Conservation (phyloP, 2,888 invertebrate genomes). For the Acleris sparsana region DNA sequence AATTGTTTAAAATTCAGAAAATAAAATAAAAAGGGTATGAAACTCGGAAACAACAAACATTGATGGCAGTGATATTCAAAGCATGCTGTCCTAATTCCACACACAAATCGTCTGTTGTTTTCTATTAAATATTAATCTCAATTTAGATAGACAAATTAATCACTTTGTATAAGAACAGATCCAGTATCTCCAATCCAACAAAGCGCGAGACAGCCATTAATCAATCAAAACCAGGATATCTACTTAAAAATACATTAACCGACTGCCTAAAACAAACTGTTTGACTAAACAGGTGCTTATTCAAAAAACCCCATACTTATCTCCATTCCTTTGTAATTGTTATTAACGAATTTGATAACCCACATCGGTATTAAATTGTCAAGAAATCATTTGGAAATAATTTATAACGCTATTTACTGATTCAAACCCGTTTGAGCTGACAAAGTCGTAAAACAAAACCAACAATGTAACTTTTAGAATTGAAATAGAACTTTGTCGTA, state of each 20-base stretch:
- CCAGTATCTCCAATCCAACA: constrained; percentile 58
- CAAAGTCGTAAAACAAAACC: constrained; percentile 48
- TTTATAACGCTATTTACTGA: constrained; percentile 65
- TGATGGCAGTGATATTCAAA: background rate
- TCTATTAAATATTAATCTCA: constrained; percentile 65
- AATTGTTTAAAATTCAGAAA: too few relatives aligned
- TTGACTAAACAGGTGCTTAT: constrained; percentile 51
- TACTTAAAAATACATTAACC: constrained; percentile 77
- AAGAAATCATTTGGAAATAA: constrained; percentile 70
- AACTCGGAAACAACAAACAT: too few relatives aligned
- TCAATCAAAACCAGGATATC: constrained; percentile 78
- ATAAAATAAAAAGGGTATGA: too few relatives aligned
- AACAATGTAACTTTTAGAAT: constrained; percentile 23
- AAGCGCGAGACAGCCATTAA: constrained; percentile 65
- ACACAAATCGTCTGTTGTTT: constrained; percentile 15
- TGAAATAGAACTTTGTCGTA: constrained; percentile 56
- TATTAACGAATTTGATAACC: constrained; percentile 69
- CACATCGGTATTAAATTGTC: constrained; percentile 76
- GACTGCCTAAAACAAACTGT: constrained; percentile 59
- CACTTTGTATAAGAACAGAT: constrained; percentile 59
- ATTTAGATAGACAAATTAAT: constrained; percentile 73
- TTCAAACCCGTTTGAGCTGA: constrained; percentile 42
- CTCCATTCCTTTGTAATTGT: constrained; percentile 65
- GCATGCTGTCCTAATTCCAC: background rate
- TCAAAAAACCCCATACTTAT: constrained; percentile 48